These are phyloP conservation scores for Epiblema foenella DNA, from an alignment of 2,888 invertebrate species.

Conservation along the genomic window DNA sequence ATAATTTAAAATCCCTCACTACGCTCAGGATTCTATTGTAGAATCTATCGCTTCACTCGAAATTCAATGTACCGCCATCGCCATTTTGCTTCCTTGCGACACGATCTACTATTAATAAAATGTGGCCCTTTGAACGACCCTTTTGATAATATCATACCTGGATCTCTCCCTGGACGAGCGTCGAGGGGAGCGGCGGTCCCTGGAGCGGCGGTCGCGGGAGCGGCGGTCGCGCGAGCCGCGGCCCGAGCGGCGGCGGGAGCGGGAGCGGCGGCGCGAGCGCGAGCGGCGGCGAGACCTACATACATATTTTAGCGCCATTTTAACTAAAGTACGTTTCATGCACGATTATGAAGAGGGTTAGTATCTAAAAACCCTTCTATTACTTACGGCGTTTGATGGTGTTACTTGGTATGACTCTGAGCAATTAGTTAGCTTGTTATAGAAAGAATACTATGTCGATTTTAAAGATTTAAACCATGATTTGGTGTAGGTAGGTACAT, in stretches of 20 bases:
- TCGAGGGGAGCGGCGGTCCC: slow-evolving; percentile 59
- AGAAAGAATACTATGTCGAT: neutral
- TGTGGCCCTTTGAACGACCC: too few relatives aligned
- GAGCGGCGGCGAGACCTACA: slow-evolving; percentile 74
- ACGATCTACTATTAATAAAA: too few relatives aligned
- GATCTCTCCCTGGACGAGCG: slow-evolving; percentile 66
- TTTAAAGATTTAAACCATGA: too few relatives aligned
- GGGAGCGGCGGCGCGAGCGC: slow-evolving; percentile 72
- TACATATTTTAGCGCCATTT: too few relatives aligned
- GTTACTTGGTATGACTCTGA: slow-evolving; percentile 3
- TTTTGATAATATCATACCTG: slow-evolving; percentile 57
- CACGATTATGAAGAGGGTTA: too few relatives aligned
- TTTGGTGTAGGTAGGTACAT: too few relatives aligned
- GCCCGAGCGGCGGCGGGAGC: slow-evolving; percentile 72
- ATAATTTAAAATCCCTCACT: too few relatives aligned
- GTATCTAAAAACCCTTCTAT: neutral
- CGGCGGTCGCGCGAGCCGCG: slow-evolving; percentile 71
- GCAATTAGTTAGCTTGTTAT: neutral
- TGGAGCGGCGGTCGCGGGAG: slow-evolving; percentile 68
- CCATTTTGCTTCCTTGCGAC: too few relatives aligned
- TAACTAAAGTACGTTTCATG: too few relatives aligned
- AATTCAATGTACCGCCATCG: too few relatives aligned
- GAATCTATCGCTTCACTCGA: too few relatives aligned
- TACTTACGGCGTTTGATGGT: neutral
- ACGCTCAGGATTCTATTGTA: too few relatives aligned